Conservation (phyloP, 92 coral and sea anemone genomes). For the Epizoanthus fatuus region DNA sequence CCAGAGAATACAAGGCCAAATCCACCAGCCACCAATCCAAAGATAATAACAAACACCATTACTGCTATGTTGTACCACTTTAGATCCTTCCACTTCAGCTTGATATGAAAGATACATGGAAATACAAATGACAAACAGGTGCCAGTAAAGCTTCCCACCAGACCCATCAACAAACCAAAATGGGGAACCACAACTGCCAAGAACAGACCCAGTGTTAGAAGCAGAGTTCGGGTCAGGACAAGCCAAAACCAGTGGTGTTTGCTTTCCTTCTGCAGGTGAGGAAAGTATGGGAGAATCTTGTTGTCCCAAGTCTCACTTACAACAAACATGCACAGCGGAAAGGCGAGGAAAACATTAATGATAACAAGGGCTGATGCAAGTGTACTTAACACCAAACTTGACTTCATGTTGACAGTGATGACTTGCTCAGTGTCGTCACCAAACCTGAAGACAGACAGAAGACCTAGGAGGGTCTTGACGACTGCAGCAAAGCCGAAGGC, state of each 20-base stretch:
- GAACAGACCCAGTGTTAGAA: slow-evolving; percentile 83
- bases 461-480: slow-evolving; percentile 80
- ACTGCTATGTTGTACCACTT: slow-evolving; percentile 77
- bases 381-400: slow-evolving; percentile 75
- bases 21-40: slow-evolving; percentile 91
- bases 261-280: slow-evolving; percentile 79
- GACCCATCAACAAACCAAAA: slow-evolving; percentile 92
- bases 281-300: slow-evolving; percentile 80
- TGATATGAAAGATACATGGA: slow-evolving; percentile 90
- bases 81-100: slow-evolving; percentile 77
- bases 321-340: slow-evolving; percentile 88
- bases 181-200: slow-evolving; percentile 86
- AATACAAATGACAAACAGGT: slow-evolving; percentile 92
- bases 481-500: slow-evolving; percentile 84
- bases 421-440: slow-evolving; percentile 83
- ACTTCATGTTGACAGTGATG: slow-evolving; percentile 84
- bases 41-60: slow-evolving; percentile 76
- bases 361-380: slow-evolving; percentile 83
- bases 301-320: slow-evolving; percentile 89
- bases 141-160: slow-evolving; percentile 94
- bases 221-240: slow-evolving; percentile 74
- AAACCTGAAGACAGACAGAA: slow-evolving; percentile 84
- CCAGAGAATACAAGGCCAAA: slow-evolving; percentile 89
- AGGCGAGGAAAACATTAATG: slow-evolving; percentile 90
- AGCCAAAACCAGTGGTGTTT: slow-evolving; percentile 90